phyloP scores from a whole-genome alignment of 1,140 invertebrate genomes.

The Drosophila ambigua region DNA sequence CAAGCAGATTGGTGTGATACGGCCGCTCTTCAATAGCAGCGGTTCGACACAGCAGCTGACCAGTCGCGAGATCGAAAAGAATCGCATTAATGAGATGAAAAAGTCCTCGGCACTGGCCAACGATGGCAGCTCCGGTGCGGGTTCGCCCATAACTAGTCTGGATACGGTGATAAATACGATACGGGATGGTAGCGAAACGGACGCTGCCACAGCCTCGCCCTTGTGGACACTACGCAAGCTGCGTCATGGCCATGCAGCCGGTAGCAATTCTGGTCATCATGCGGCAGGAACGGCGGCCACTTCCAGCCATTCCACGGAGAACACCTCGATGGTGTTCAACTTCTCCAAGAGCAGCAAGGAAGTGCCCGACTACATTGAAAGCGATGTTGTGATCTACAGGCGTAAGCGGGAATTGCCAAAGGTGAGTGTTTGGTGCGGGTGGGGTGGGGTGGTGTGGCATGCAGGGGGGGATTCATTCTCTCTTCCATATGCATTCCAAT shows the following conservation, averaged over 20 bases:
- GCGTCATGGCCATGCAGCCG: slow-evolving; percentile 43
- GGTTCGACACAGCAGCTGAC: slow-evolving; percentile 84
- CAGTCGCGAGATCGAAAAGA: slow-evolving; percentile 88
- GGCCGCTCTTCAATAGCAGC: slow-evolving; percentile 60
- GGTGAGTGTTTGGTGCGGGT: slow-evolving; percentile 85
- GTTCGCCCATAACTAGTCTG: slow-evolving; percentile 58
- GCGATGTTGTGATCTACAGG: slow-evolving; percentile 91
- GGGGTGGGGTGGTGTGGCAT: no score
- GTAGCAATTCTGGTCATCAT: slow-evolving; percentile 7
- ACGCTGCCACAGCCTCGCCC: slow-evolving; percentile 75
- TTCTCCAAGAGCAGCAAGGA: slow-evolving; percentile 91
- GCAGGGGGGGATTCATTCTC: no score
- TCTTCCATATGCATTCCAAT: no score
- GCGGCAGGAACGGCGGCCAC: slow-evolving; percentile 36
- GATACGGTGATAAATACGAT: slow-evolving; percentile 81
- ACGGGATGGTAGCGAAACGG: slow-evolving; percentile 82
- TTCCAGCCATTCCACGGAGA: slow-evolving; percentile 66
- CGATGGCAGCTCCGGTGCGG: slow-evolving; percentile 50
- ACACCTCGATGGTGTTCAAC: slow-evolving; percentile 93
- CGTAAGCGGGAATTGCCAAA: slow-evolving; percentile 88
- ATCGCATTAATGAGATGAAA: slow-evolving; percentile 89
- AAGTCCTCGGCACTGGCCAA: slow-evolving; percentile 76
- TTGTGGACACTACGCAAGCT: slow-evolving; percentile 72
- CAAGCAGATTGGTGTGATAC: slow-evolving; percentile 79
- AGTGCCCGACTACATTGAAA: slow-evolving; percentile 95